Base-by-base conservation (phyloP, 2,888 invertebrate genomes). In the Melinopterus prodromus region DNA sequence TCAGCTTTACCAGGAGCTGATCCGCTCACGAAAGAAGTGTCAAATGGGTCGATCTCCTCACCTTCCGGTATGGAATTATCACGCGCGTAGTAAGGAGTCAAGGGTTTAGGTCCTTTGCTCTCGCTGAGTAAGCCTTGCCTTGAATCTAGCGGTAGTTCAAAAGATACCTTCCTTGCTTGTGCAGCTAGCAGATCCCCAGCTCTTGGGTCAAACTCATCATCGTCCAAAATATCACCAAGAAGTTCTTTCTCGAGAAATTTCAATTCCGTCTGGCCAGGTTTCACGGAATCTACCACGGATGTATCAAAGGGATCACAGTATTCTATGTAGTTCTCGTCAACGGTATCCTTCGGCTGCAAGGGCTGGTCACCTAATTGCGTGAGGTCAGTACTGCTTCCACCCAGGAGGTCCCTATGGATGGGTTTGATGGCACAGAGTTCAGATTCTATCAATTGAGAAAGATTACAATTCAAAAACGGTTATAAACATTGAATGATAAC, bases 241-340 rank as follows among this genome's bases (percentile, higher is more conserved):
- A 96, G 88, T 88, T 96, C 96, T 86, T 94, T 92, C 88, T 96
- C 96, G 71, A 96, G 89, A 84, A 94, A 92, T 87, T 95, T 95
- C 2, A 96, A 87, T 89, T 97, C 96, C 6, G 94, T 92, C 88
- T 93, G 93, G 70, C 96, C 96, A 0, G 96, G 95, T 72, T 94
- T 92, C 69, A 94, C 91, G 78, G 92, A 91, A 85, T 93, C 93
- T 2, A 96, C 93, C 53, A 93, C 92, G 0, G 96, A 96, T 0
- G 97, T 97, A 86, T 97, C 97, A 85, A 97, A 97, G 0, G 97
- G 97, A 90, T 97, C 97, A 78, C 93, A 92, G 85, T 93, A 92
- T 78, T 92, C 93, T 80, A 91, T 88, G 72, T 88, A 87, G 79
- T 90, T 88, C 81, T 92, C 91, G 9, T 92, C 90, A 72, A 91